A percentile compares a stretch with the other conserved stretches of the same genome.
Conservation (phyloP, 2,113 vertebrate species). For the Oriolus oriolus region DNA sequence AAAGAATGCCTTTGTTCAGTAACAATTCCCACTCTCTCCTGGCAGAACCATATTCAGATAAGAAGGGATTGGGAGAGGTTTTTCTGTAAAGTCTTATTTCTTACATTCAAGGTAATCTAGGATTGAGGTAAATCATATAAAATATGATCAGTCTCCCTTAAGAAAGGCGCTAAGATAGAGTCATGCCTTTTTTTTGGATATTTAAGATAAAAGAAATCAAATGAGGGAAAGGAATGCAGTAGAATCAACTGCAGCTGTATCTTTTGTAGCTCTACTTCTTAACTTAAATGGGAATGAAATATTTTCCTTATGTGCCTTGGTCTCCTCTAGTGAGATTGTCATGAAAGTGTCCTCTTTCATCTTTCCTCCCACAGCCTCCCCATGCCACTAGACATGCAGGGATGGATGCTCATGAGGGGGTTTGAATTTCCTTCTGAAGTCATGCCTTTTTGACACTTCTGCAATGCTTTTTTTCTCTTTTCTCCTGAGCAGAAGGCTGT, state of each 20-base stretch:
- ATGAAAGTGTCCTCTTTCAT: neutral
- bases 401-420: neutral
- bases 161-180: neutral
- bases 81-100: neutral
- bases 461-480: neutral
- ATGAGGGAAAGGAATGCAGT: neutral
- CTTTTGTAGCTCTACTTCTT: neutral
- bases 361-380: neutral
- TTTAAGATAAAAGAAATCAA: neutral
- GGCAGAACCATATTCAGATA: neutral
- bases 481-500: neutral
- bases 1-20: slow-evolving; percentile 7
- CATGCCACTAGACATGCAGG: neutral
- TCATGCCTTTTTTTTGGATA: neutral
- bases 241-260: neutral
- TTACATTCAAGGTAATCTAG: neutral
- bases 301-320: neutral
- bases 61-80: neutral
- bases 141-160: neutral
- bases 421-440: neutral
- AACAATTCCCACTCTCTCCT: slow-evolving; percentile 17
- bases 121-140: neutral
- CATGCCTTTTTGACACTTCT: neutral
- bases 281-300: neutral
- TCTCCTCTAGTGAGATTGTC: neutral